These are phyloP conservation scores for Alauda arvensis DNA, from an alignment of 2,797 vertebrate genomes.

Conservation along the genomic window DNA sequence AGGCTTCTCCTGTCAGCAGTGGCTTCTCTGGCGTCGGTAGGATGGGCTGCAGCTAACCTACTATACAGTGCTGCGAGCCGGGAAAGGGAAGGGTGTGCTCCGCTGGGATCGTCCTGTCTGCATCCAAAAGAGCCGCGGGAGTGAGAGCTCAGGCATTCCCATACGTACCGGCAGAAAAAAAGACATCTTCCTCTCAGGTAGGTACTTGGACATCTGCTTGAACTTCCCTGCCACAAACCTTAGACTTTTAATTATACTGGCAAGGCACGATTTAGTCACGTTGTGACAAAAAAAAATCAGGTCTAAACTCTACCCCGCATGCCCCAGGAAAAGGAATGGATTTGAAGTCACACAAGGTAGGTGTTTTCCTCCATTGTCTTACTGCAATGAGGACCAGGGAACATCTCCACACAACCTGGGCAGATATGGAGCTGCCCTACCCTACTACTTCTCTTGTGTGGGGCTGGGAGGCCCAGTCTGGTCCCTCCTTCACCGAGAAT, in stretches of 20 bases:
- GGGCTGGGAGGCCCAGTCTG: neutral
- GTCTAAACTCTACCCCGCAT: rapidly evolving
- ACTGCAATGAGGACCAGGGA: neutral
- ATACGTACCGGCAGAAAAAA: neutral
- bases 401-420: neutral
- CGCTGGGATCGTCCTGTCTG: rapidly evolving
- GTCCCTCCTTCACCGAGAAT: neutral
- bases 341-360: neutral
- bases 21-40: neutral
- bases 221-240: neutral
- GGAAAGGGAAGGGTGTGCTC: neutral
- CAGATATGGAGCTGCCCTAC: neutral
- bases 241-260: neutral
- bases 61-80: neutral
- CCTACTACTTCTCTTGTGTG: neutral
- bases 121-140: neutral
- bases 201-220: neutral
- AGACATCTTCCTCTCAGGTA: neutral
- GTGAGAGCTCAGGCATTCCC: neutral
- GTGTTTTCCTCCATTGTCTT: neutral
- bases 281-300: neutral
- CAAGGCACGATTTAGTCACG: neutral
- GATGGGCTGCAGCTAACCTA: neutral
- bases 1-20: neutral
- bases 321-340: rapidly evolving